Conservation (phyloP, 2,888 invertebrate species). For the Agrenia bidenticulata region DNA sequence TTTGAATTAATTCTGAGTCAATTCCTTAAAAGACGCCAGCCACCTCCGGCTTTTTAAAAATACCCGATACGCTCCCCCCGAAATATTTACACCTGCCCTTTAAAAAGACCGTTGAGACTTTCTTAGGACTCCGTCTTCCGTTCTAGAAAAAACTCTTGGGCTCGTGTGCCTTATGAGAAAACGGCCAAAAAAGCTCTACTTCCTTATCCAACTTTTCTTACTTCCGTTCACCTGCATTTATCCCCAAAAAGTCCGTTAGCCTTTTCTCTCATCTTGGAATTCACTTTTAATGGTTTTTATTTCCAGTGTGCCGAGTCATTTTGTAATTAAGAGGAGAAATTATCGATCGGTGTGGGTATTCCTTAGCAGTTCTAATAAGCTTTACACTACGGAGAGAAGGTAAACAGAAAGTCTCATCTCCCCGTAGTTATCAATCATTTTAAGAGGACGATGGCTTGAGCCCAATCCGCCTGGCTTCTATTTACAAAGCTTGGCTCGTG, state of each 20-base stretch:
- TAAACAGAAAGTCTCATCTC: too few relatives aligned
- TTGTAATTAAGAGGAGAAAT: not conserved
- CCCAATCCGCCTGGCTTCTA: too few relatives aligned
- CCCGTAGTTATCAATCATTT: too few relatives aligned
- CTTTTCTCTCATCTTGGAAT: too few relatives aligned
- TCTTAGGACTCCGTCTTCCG: slow-evolving; percentile 10
- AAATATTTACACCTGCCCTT: not conserved
- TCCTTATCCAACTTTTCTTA: not conserved
- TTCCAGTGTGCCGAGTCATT: not conserved
- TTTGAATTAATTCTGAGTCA: too few relatives aligned
- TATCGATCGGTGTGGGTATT: too few relatives aligned
- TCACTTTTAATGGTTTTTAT: not conserved
- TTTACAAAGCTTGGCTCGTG: too few relatives aligned
- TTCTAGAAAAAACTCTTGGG: not conserved
- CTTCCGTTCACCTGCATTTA: slow-evolving; percentile 17
- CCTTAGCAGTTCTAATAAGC: too few relatives aligned
- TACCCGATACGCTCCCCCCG: not conserved
- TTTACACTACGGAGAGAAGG: too few relatives aligned
- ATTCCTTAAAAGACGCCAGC: too few relatives aligned
- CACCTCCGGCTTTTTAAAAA: too few relatives aligned
- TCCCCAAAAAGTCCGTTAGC: not conserved
- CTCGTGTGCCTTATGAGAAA: slow-evolving; percentile 37
- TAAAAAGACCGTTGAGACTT: not conserved
- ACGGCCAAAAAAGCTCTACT: slow-evolving; percentile 14
- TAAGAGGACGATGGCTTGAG: too few relatives aligned